Percentiles rank a stretch among this genome's conserved stretches.
phyloP scores from a whole-genome alignment of 2,888 invertebrate species.

The Bellardia bayeri region DNA sequence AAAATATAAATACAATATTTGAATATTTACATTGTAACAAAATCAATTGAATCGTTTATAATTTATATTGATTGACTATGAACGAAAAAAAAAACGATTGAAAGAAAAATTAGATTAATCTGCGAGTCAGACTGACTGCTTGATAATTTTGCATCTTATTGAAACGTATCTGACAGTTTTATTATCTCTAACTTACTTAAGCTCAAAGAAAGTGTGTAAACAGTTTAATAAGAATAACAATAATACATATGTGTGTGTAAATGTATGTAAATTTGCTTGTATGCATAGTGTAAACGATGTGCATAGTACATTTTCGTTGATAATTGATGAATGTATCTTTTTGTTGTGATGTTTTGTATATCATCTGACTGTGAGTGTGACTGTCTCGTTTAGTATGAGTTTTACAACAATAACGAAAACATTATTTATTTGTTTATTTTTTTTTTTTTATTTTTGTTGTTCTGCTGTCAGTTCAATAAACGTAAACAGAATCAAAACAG shows the following conservation, averaged over 20 bases:
- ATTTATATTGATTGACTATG: constrained; percentile 1
- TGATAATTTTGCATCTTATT: constrained; percentile 40
- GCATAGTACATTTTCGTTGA: neutral
- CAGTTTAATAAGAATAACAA: neutral
- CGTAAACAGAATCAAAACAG: constrained; percentile 15
- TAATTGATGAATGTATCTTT: neutral
- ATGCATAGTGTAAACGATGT: neutral
- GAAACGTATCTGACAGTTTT: constrained; percentile 55
- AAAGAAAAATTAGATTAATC: constrained; percentile 20
- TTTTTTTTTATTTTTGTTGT: constrained; percentile 15
- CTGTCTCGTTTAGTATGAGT: neutral
- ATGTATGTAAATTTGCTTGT: neutral
- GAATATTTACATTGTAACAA: neutral
- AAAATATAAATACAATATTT: neutral
- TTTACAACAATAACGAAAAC: neutral
- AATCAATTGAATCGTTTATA: neutral
- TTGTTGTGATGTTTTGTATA: neutral
- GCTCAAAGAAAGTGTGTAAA: neutral
- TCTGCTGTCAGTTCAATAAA: neutral
- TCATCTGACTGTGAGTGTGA: too few relatives aligned
- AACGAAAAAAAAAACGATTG: neutral
- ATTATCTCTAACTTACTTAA: constrained; percentile 22
- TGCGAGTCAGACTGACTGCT: neutral
- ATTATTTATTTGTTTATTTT: neutral
- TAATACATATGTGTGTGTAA: neutral